Conservation (phyloP, 2,888 invertebrate genomes). For the Eristalis pertinax region DNA sequence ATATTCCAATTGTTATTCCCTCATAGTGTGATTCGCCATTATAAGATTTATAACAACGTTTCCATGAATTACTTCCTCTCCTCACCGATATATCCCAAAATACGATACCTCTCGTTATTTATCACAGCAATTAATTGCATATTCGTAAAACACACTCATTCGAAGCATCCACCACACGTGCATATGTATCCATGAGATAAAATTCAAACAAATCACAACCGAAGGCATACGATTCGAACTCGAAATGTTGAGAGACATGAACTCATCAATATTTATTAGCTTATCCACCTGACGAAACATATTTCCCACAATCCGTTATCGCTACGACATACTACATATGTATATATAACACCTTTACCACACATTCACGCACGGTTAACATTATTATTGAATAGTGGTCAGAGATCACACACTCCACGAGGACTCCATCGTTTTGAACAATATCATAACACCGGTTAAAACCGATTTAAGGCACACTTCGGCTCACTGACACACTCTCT, state of each 20-base stretch:
- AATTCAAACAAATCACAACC: constrained; percentile 46
- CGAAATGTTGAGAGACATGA: constrained; percentile 12
- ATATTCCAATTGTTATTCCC: not conserved
- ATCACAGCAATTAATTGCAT: constrained; percentile 49
- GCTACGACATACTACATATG: not conserved
- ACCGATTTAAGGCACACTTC: constrained; percentile 50
- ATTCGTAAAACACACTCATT: constrained; percentile 63
- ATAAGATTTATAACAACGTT: not conserved
- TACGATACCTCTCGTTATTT: constrained; percentile 20
- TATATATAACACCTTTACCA: not conserved
- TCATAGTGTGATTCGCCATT: not conserved
- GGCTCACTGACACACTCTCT: constrained; percentile 34
- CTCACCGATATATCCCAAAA: not conserved
- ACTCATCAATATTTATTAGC: constrained; percentile 68
- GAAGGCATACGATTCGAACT: constrained; percentile 16
- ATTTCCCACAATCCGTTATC: not conserved
- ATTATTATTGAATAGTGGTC: constrained; percentile 34
- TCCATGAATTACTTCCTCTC: not conserved
- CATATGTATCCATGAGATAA: not conserved
- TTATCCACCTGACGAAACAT: constrained; percentile 49
- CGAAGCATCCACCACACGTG: constrained; percentile 11
- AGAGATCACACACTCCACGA: constrained; percentile 31
- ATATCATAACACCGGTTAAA: constrained; percentile 25
- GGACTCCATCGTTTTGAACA: constrained; percentile 25
- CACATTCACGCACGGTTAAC: not conserved